Percentiles rank a stretch among this genome's conserved stretches.
These are phyloP conservation scores for Rallus crepitans DNA, from an alignment of 2,797 vertebrate genomes.

Conservation along the genomic window DNA sequence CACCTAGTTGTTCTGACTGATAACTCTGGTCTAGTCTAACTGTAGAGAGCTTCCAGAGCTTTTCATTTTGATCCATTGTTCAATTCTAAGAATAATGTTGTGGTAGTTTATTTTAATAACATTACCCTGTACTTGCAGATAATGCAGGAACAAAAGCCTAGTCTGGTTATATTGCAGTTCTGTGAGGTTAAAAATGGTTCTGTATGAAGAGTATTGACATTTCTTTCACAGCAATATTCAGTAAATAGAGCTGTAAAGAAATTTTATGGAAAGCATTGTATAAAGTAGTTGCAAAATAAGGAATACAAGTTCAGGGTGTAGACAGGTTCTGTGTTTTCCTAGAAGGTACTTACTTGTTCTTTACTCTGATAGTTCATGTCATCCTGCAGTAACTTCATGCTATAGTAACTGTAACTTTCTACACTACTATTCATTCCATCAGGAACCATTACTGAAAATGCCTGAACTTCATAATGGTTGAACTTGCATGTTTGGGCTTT, in stretches of 20 bases:
- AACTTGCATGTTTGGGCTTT: not conserved
- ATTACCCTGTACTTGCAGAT: not conserved
- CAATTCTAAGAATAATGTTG: not conserved
- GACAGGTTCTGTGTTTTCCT: not conserved
- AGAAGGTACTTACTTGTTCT: not conserved
- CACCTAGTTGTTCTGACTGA: not conserved
- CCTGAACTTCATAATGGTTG: not conserved
- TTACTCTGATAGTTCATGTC: not conserved
- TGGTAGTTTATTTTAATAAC: not conserved
- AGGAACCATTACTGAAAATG: not conserved
- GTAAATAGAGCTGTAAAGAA: not conserved
- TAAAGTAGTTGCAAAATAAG: not conserved
- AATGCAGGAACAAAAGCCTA: not conserved
- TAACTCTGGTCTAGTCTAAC: not conserved
- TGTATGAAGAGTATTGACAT: not conserved
- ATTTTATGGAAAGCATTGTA: not conserved
- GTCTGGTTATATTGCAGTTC: not conserved
- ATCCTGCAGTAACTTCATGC: not conserved
- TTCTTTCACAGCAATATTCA: not conserved
- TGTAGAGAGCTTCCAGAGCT: not conserved
- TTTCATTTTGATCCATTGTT: not conserved
- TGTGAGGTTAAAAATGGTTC: not conserved
- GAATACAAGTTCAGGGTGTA: not conserved
- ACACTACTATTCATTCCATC: not conserved
- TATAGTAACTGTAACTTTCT: not conserved